phyloP scores from a whole-genome alignment of 2,797 vertebrate species.

The Amblyopsis hoosieri region DNA sequence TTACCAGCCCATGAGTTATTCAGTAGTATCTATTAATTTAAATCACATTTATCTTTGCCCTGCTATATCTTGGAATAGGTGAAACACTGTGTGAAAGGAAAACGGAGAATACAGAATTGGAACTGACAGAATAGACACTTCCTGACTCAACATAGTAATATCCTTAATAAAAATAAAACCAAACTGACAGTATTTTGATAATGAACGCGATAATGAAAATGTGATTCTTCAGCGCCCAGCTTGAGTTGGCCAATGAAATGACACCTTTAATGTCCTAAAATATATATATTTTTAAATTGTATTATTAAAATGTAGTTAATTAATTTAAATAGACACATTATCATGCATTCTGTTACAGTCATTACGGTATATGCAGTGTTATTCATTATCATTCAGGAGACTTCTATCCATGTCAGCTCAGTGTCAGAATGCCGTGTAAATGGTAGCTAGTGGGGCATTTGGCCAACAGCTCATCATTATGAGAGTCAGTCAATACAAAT shows the following conservation, averaged over 20 bases:
- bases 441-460: conserved; percentile 79
- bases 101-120: conserved; percentile 36
- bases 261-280: not conserved
- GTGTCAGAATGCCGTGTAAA: conserved; percentile 68
- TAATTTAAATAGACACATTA: not conserved
- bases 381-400: not conserved
- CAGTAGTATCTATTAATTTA: conserved; percentile 99
- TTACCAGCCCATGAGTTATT: conserved; percentile 99
- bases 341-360: not conserved
- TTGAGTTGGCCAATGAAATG: not conserved
- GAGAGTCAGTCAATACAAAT: conserved; percentile 79
- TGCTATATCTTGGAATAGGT: conserved; percentile 65
- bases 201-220: not conserved
- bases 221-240: not conserved
- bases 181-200: conserved; percentile 7
- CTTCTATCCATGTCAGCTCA: conserved; percentile 48
- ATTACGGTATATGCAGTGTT: not conserved
- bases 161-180: conserved; percentile 15
- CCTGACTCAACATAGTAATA: conserved; percentile 21
- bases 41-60: conserved; percentile 98
- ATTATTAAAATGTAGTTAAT: no score
- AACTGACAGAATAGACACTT: conserved; percentile 20
- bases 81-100: conserved; percentile 67
- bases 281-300: not conserved
- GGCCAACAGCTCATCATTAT: conserved; percentile 85